phyloP scores from a whole-genome alignment of 1,140 invertebrate species.

The Microplitis demolitor region DNA sequence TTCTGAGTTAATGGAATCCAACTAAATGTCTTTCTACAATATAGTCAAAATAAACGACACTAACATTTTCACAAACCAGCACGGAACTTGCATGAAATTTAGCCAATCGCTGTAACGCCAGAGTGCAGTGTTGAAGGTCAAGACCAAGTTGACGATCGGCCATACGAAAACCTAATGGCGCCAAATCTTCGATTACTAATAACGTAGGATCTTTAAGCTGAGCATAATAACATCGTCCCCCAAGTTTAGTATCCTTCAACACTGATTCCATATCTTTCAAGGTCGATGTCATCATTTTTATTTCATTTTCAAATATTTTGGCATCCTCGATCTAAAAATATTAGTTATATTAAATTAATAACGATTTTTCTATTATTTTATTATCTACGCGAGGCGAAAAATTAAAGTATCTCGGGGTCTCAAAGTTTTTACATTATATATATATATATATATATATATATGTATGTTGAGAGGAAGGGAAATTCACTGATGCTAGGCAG shows the following conservation, averaged over 20 bases:
- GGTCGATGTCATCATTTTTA: conserved; percentile 49
- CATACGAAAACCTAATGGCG: conserved; percentile 62
- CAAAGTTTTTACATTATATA: too few relatives aligned
- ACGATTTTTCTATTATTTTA: neutral
- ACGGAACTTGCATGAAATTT: conserved; percentile 66
- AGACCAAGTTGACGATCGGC: conserved; percentile 61
- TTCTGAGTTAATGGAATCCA: neutral
- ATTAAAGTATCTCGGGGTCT: too few relatives aligned
- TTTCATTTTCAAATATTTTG: conserved; percentile 49
- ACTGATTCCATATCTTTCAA: conserved; percentile 51
- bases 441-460: too few relatives aligned
- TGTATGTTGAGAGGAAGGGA: too few relatives aligned
- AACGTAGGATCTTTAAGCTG: conserved; percentile 51
- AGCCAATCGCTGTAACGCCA: conserved; percentile 64
- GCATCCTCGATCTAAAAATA: conserved; percentile 32
- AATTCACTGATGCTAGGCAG: too few relatives aligned
- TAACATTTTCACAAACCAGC: conserved; percentile 60
- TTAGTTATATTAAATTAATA: neutral
- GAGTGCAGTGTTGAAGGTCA: conserved; percentile 58
- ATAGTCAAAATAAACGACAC: neutral
- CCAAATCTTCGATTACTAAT: conserved; percentile 64
- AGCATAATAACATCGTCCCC: conserved; percentile 44
- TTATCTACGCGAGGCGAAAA: neutral
- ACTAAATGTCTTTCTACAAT: neutral
- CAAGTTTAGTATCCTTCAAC: conserved; percentile 30